These are phyloP conservation scores for Chondrosia reniformis DNA, from an alignment of 37 sponge, comb jelly and placozoan genomes.

Conservation along the genomic window DNA sequence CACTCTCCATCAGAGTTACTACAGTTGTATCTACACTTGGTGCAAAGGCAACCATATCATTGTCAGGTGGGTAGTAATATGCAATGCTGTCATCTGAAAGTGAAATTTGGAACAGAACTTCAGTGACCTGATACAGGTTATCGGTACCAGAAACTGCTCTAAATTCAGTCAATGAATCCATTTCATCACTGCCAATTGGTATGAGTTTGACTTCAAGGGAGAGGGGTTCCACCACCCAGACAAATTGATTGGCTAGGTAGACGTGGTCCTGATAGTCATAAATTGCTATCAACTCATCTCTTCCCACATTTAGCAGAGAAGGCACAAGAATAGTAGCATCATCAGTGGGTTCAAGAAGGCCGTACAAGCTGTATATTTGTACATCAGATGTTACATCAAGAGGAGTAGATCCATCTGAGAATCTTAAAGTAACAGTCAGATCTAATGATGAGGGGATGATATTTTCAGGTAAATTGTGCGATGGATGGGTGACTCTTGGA, in stretches of 20 bases:
- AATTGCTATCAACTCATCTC: neutral
- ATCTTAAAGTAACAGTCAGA: neutral
- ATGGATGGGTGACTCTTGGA: neutral
- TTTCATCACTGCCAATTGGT: conserved; percentile 1
- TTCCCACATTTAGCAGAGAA: neutral
- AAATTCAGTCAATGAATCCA: neutral
- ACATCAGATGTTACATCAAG: neutral
- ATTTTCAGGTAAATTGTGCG: neutral
- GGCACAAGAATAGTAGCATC: neutral
- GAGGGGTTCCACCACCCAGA: neutral
- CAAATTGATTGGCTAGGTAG: neutral
- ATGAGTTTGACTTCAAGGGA: neutral
- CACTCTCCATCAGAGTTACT: neutral
- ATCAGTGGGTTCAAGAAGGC: neutral
- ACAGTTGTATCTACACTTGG: neutral
- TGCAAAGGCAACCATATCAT: neutral
- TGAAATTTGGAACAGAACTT: neutral
- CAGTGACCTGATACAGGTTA: neutral
- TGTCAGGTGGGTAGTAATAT: neutral
- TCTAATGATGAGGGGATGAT: neutral
- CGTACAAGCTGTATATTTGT: neutral
- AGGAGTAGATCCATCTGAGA: neutral
- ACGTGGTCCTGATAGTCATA: neutral
- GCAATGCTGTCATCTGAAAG: neutral
- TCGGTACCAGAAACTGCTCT: neutral